Conservation (phyloP, 2,113 vertebrate species). For the Anseranas semipalmata region DNA sequence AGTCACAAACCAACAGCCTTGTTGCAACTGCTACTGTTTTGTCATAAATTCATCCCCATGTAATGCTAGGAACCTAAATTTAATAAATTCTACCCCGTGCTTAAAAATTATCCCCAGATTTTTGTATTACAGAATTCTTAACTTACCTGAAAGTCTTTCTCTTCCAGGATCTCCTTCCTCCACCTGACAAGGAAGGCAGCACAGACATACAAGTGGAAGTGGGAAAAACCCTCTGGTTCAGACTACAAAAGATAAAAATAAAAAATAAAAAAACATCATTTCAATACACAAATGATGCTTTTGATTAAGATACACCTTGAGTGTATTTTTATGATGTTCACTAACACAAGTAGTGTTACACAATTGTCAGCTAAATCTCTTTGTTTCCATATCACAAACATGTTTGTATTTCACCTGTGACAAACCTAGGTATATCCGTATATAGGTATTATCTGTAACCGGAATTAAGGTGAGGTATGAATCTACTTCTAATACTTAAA, state of each 20-base stretch:
- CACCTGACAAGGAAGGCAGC: constrained; percentile 94
- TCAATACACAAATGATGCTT: neutral
- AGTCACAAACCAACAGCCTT: neutral
- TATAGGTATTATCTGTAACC: rapidly evolving
- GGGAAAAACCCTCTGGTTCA: constrained; percentile 97
- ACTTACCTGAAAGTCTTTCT: constrained; percentile 93
- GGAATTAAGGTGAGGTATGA: neutral
- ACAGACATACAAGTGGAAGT: constrained; percentile 96
- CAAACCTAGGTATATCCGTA: neutral
- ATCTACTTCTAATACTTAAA: neutral
- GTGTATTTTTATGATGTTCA: neutral
- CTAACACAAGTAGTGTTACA: neutral
- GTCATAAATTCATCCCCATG: neutral
- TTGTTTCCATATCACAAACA: neutral
- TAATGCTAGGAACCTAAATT: neutral
- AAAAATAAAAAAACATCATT: neutral
- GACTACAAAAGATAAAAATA: constrained; percentile 77
- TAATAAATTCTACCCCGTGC: neutral
- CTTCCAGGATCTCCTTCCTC: constrained; percentile 88
- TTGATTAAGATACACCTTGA: neutral
- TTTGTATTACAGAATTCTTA: neutral
- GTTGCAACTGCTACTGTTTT: neutral
- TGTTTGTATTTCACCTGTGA: neutral
- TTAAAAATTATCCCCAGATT: neutral
- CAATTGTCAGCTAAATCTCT: neutral